phyloP scores from a whole-genome alignment of 1,140 invertebrate species.

The Camponotus pennsylvanicus region DNA sequence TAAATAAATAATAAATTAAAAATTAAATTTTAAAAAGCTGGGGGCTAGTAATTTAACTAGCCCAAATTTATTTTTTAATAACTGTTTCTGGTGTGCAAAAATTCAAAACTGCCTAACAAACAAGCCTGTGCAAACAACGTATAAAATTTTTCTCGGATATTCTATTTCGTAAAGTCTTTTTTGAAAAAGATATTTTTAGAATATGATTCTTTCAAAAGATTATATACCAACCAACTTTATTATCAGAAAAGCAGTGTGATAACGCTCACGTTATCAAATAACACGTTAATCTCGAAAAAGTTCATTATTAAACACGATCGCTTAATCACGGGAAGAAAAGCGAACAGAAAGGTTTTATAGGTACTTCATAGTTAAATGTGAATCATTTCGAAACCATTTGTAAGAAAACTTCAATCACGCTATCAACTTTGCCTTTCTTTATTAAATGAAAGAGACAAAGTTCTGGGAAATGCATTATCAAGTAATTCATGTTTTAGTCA shows the following conservation, averaged over 20 bases:
- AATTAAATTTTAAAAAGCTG: no score
- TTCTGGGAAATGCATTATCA: not conserved
- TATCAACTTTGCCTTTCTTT: not conserved
- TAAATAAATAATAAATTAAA: no score
- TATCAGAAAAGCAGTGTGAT: not conserved
- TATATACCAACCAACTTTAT: not conserved
- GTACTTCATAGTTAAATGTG: constrained; percentile 69
- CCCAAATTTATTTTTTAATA: no score
- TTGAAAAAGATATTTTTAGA: not conserved
- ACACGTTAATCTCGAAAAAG: constrained; percentile 67
- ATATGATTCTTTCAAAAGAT: not conserved
- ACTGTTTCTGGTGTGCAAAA: no score
- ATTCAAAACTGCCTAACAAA: no score
- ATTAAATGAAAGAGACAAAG: not conserved
- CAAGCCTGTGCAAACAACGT: no score
- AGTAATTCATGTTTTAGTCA: constrained; percentile 16
- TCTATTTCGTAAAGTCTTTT: not conserved
- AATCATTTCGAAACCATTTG: not conserved
- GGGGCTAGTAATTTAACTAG: no score
- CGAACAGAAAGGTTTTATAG: constrained; percentile 27
- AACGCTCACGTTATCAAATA: constrained; percentile 64
- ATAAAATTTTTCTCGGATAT: not conserved
- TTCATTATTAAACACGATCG: constrained; percentile 72
- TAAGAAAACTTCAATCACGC: not conserved
- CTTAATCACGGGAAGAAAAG: constrained; percentile 69